phyloP scores from a whole-genome alignment of 2,113 vertebrate species.

The Eidolon helvum region DNA sequence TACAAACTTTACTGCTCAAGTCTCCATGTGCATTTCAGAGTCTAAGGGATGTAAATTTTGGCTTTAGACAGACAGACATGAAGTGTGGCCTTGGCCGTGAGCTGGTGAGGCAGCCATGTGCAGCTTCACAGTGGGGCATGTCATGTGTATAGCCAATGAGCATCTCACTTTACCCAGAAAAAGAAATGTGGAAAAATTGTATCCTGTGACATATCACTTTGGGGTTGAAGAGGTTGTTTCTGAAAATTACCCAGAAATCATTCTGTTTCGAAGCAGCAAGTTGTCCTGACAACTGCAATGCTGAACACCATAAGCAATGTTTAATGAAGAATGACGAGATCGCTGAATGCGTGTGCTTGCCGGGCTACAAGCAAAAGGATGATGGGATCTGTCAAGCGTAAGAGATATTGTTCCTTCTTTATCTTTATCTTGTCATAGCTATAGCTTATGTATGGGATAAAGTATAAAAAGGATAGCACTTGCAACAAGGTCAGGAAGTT shows the following conservation, averaged over 20 bases:
- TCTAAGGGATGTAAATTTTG: not conserved
- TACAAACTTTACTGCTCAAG: not conserved
- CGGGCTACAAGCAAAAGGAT: not conserved
- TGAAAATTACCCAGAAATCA: not conserved
- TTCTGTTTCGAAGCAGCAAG: slow-evolving; percentile 46
- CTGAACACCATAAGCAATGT: not conserved
- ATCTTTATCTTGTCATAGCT: not conserved
- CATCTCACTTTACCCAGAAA: not conserved
- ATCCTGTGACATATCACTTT: not conserved
- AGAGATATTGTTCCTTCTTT: not conserved
- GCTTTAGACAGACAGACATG: not conserved
- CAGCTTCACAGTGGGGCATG: not conserved
- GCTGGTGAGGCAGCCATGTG: not conserved
- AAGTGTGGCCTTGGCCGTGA: not conserved
- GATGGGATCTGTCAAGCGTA: not conserved
- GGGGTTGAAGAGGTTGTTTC: not conserved
- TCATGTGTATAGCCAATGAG: not conserved
- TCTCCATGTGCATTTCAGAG: not conserved
- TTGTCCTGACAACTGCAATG: slow-evolving; percentile 36
- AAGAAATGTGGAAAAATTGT: not conserved
- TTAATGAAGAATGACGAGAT: rapidly evolving
- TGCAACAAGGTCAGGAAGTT: not conserved
- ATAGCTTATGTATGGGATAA: not conserved
- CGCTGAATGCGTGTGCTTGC: slow-evolving; percentile 4
- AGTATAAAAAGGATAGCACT: not conserved